Percentiles rank a stretch among this genome's conserved stretches.
Conservation (phyloP, 1,140 invertebrate species). For the Microplitis mediator region DNA sequence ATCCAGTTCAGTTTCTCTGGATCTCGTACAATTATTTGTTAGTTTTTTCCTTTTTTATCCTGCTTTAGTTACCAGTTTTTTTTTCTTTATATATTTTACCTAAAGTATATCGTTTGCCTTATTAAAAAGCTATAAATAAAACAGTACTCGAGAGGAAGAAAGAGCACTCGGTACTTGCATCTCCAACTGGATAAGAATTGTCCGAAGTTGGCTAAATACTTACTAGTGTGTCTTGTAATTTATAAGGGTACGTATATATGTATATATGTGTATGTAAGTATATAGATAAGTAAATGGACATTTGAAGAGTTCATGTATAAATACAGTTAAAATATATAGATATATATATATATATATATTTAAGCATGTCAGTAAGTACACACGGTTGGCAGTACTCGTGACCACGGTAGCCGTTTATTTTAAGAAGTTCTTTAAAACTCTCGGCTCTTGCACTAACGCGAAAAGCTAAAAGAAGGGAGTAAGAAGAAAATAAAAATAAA, state of each 20-base stretch:
- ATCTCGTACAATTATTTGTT: too few species aligned
- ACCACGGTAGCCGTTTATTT: conserved; percentile 49
- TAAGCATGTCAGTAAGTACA: conserved; percentile 5
- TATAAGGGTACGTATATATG: not conserved
- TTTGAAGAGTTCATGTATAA: not conserved
- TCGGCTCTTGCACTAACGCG: conserved; percentile 31
- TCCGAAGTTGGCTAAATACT: too few species aligned
- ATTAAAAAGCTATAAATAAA: not conserved
- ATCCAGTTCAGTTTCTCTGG: not conserved
- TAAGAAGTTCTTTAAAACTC: conserved; percentile 55
- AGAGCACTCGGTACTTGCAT: not conserved
- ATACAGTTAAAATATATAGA: not conserved
- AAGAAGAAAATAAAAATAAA: not conserved
- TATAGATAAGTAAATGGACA: not conserved
- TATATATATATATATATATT: not conserved
- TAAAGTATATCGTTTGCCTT: not conserved
- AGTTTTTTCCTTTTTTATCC: too few species aligned
- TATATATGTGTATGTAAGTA: not conserved
- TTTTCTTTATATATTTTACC: too few species aligned
- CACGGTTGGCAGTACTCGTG: conserved; percentile 12
- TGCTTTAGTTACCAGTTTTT: too few species aligned
- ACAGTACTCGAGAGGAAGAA: not conserved
- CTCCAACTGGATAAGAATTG: not conserved
- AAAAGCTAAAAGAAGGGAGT: conserved; percentile 19
- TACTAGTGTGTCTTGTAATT: too few species aligned